Evolutionary conservation across 2,888 invertebrate genomes (phyloP), one percentile per base, ranked within the genome.

Genomic region (Sminthurides aquaticus): DNA sequence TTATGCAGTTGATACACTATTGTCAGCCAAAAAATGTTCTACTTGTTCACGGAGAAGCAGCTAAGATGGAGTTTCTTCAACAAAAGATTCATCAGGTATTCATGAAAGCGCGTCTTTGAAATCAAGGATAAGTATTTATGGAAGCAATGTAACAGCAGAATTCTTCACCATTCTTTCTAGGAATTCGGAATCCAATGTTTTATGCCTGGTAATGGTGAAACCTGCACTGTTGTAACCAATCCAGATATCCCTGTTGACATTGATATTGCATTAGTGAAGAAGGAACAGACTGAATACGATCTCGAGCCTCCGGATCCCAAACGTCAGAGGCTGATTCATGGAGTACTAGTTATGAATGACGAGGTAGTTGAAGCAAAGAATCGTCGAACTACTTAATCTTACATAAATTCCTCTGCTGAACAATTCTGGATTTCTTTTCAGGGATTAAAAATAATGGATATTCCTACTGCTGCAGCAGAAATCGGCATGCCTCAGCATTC

Each of bases 121-220:
- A 11, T 8, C 8, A 43, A 18, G 11, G 8, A 18, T 18, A 43
- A 18, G 18, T 11, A 43, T 43, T 43, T 43, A 18, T 43, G 11
- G 43, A 18, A 43, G 8, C 43, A n/a, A 43, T 43, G 11, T 43
- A 43, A 43, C 43, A 43, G 18, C 8, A 43, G 11, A 43, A 43
- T 11, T 18, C 18, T 43, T 43, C 18, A 18, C 8, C 43, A 11
- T 43, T 8, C 43, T 56, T 65, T 62, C 72, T 87, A 92, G 78
- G 92, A 93, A 78, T 92, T 91, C 77, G 90, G 89, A 69, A 84
- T 94, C 43, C 88, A 87, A 74, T 97, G 97, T 77, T 95, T 85
- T 76, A 95, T 91, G 86, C 99, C 99, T 26, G 98, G 96, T 0
- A 99, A 99, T 82, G 99, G 99, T 0, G 99, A 99, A 81, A 95